A percentile compares a stretch with the other conserved stretches of the same genome.
phyloP scores from a whole-genome alignment of 2,113 vertebrate genomes.

The Coptodon rendalli region DNA sequence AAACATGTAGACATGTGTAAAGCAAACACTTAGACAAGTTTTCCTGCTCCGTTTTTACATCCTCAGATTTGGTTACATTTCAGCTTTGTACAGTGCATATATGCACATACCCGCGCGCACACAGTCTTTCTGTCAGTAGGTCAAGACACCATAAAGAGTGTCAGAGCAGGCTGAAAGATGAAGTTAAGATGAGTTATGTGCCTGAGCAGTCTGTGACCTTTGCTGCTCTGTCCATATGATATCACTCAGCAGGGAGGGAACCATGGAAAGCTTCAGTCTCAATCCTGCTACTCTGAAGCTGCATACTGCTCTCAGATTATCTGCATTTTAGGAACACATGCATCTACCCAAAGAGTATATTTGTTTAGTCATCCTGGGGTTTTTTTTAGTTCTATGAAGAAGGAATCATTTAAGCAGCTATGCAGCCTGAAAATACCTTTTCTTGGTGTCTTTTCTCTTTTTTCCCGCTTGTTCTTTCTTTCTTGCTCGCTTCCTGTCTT shows the following conservation, averaged over 20 bases:
- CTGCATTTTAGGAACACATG: background rate
- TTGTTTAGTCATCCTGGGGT: background rate
- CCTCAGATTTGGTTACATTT: background rate
- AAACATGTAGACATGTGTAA: background rate
- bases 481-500: slow-evolving; percentile 18
- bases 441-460: background rate
- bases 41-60: background rate
- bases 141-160: slow-evolving; percentile 43
- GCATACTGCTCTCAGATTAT: background rate
- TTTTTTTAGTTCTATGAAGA: background rate
- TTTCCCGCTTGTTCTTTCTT: background rate
- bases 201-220: slow-evolving; percentile 53
- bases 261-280: background rate
- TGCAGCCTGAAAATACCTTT: slow-evolving; percentile 2
- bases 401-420: background rate
- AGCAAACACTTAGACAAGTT: background rate
- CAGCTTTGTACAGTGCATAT: background rate
- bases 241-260: slow-evolving; percentile 34
- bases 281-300: slow-evolving; percentile 4
- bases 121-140: slow-evolving; percentile 18
- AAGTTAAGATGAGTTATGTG: slow-evolving; percentile 40
- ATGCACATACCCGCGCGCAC: background rate
- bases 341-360: background rate
- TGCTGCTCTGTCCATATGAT: slow-evolving; percentile 48
- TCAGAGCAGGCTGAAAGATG: slow-evolving; percentile 38